A percentile compares a stretch with the other conserved stretches of the same genome.
Conservation (phyloP, 2,113 vertebrate genomes). For the Campylorhamphus procurvoides region DNA sequence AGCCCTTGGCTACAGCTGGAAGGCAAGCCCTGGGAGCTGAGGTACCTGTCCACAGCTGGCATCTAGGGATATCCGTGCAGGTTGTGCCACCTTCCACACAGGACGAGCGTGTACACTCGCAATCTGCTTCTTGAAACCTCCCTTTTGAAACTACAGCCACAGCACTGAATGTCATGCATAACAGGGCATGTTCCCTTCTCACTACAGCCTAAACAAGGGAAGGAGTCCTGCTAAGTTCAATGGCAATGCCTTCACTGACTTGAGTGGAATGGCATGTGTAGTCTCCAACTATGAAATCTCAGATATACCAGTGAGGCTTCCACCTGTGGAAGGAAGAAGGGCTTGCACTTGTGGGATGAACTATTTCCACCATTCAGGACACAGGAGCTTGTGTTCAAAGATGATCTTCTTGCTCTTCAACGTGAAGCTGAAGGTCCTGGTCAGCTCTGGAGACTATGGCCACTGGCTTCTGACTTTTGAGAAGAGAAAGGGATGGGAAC, state of each 20-base stretch:
- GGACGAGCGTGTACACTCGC: rapidly evolving
- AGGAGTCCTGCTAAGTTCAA: neutral
- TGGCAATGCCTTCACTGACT: rapidly evolving
- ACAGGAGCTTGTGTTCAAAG: neutral
- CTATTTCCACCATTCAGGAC: neutral
- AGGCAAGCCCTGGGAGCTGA: neutral
- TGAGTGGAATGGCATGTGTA: rapidly evolving
- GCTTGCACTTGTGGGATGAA: neutral
- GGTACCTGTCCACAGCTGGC: neutral
- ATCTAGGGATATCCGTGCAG: too few species aligned
- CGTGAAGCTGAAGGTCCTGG: rapidly evolving
- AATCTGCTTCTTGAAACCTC: neutral
- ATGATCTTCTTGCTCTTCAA: neutral
- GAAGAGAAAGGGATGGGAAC: neutral
- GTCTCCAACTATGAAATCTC: neutral
- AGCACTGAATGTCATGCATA: rapidly evolving
- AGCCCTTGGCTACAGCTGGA: neutral
- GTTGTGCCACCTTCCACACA: rapidly evolving
- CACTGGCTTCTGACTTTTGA: neutral
- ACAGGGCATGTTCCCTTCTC: neutral
- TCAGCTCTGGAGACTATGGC: neutral
- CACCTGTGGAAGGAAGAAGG: neutral
- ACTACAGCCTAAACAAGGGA: neutral
- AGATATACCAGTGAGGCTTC: neutral
- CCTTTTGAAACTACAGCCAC: neutral